A percentile compares a stretch with the other conserved stretches of the same genome.
Evolutionary conservation across 2,797 vertebrate genomes (phyloP).

Genomic region (Lutjanus campechanus): DNA sequence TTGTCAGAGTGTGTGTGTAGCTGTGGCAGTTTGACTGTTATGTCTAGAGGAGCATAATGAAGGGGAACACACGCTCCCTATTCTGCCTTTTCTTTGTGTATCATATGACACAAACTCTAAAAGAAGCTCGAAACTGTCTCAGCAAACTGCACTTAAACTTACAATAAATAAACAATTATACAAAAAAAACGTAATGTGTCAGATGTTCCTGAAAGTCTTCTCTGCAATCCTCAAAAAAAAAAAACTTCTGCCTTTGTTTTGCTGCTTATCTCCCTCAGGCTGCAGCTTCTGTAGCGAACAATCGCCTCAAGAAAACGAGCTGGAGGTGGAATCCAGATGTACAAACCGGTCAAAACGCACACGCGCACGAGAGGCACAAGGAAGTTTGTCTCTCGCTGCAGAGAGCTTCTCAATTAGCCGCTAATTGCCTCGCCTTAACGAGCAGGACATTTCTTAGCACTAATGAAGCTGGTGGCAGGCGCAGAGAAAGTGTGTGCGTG

Average conservation of each 20-base stretch:
- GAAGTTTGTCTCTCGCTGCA: constrained; percentile 70
- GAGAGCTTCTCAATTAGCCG: constrained; percentile 81
- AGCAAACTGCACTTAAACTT: constrained; percentile 37
- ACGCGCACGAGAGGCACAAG: constrained; percentile 5
- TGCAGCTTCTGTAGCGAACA: constrained; percentile 39
- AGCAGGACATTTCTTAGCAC: constrained; percentile 78
- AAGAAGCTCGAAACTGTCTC: constrained; percentile 29
- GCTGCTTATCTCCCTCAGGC: constrained; percentile 28
- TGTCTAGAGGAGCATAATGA: constrained; percentile 64
- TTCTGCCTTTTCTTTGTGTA: constrained; percentile 37
- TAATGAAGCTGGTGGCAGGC: constrained; percentile 80
- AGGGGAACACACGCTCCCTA: constrained; percentile 46
- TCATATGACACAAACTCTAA: constrained; percentile 13
- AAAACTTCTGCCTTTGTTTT: constrained; percentile 17
- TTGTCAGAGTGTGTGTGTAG: not conserved
- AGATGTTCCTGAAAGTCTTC: constrained; percentile 25
- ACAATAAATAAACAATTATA: constrained; percentile 49
- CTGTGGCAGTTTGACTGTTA: constrained; percentile 51
- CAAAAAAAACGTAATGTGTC: constrained; percentile 5
- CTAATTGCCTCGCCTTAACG: constrained; percentile 81
- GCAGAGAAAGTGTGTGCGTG: constrained; percentile 32
- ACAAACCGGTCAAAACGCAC: not conserved
- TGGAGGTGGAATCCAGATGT: constrained; percentile 54
- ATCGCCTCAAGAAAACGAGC: constrained; percentile 42
- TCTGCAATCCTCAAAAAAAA: constrained; percentile 29